Evolutionary conservation across 2,888 invertebrate genomes (phyloP), one percentile per base, ranked within the genome.

Genomic region (Mythimna loreyi): DNA sequence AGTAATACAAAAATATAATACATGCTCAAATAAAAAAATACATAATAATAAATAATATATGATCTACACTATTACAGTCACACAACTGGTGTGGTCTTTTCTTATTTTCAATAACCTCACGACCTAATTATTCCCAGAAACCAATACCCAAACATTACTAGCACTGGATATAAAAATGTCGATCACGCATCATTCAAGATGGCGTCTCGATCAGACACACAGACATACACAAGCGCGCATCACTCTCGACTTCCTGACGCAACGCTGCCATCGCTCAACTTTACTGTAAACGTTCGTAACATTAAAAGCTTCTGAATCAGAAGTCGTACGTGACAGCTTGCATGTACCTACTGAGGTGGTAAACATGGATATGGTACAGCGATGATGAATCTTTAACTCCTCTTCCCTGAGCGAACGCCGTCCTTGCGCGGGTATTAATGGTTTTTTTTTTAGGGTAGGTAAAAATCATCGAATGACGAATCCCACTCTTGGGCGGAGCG

Each of bases 281-380:
- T 33, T 74, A 59, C 13, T 61, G 28, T 75, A 75, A 74, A 74
- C 80, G 49, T 74, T 36, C n/a, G 52, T 60, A 66, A 21, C 28
- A 23, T 52, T 76, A 76, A 76, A 80, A 81, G 77, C 77, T 56
- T 76, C 45, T 80, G 60, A 33, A 21, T 69, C 57, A 23, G 19
- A 36, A 30, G 3, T n/a, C 49, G 55, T 81, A 78, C 77, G 77
- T 78, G 81, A 78, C 53, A 58, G 55, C 16, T 6, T 66, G 36
- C 77, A 78, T 63, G 81, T 60, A 60, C 40, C 40, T 40, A 40
- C 50, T 16, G 33, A 11, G 23, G 5, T 53, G 47, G 66, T 52
- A 53, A 53, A 61, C 30, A 43, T 25, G 28, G 11, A 23, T 3
- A 4, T 21, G 1, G 21, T 33, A n/a, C 9, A 28, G 19, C 2